Evolutionary conservation across 2,797 vertebrate genomes (phyloP).

Genomic region (Discoglossus pictus): DNA sequence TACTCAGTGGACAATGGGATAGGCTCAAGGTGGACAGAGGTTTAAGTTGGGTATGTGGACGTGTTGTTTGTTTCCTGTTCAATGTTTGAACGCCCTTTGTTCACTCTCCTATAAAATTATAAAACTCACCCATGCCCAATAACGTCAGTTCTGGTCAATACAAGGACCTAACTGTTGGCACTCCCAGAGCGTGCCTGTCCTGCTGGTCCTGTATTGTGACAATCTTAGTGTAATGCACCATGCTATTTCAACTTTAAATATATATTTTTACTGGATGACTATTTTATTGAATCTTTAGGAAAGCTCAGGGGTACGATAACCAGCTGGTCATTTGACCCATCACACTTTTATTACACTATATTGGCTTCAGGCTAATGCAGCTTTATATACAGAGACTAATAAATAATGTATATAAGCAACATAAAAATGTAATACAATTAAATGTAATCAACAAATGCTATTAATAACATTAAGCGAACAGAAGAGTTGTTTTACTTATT

Average conservation of each 20-base stretch:
- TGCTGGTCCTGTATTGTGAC: no score
- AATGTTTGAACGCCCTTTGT: no score
- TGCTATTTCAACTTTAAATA: no score
- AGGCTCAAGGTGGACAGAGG: no score
- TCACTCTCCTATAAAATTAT: no score
- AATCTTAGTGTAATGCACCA: no score
- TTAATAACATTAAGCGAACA: constrained; percentile 31
- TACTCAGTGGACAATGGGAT: no score
- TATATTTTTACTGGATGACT: no score
- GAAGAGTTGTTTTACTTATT: not conserved
- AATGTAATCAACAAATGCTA: constrained; percentile 35
- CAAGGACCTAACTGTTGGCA: not conserved
- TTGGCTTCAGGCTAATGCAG: not conserved
- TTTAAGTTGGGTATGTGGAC: no score
- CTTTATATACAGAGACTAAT: constrained; percentile 24
- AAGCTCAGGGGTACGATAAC: constrained; percentile 23
- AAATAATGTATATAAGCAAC: constrained; percentile 41
- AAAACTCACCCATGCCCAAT: no score
- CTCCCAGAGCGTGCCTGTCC: no score
- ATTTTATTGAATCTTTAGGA: constrained; percentile 39
- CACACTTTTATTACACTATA: constrained; percentile 16
- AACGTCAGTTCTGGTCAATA: not conserved
- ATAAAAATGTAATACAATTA: constrained; percentile 40
- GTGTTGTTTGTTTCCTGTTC: no score
- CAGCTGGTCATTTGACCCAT: constrained; percentile 28